These are phyloP conservation scores for Galeruca laticollis DNA, from an alignment of 2,888 invertebrate genomes.

Conservation along the genomic window DNA sequence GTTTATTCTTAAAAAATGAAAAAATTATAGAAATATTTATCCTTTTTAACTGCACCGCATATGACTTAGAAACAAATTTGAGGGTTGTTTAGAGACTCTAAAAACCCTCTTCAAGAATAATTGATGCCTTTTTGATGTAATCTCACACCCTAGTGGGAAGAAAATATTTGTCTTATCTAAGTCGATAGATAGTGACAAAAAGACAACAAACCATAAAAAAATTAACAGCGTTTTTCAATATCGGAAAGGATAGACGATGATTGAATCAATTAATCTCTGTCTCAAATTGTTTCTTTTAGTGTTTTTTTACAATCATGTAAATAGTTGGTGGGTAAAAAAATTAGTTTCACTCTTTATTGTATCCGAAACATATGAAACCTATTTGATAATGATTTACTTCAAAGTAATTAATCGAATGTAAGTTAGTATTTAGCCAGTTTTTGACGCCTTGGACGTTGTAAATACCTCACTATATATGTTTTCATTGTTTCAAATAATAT, in stretches of 20 bases:
- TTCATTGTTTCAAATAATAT: no score
- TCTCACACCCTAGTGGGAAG: constrained; percentile 31
- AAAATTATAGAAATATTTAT: neutral
- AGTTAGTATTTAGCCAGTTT: no score
- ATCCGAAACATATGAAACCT: no score
- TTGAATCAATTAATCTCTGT: neutral
- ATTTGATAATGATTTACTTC: no score
- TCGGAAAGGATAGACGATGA: neutral
- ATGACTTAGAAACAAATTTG: constrained; percentile 23
- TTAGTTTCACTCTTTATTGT: no score
- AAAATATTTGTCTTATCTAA: constrained; percentile 8
- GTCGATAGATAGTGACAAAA: constrained; percentile 3
- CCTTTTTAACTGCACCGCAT: neutral
- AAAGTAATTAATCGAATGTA: no score
- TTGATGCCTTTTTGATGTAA: constrained; percentile 37
- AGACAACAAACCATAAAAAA: neutral
- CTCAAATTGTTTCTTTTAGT: no score
- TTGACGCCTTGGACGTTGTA: no score
- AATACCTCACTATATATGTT: no score
- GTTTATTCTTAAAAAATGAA: no score
- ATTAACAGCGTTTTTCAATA: constrained; percentile 1
- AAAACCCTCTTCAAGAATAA: constrained; percentile 19
- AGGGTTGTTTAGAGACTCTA: constrained; percentile 27
- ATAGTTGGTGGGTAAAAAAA: no score
- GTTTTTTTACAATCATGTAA: no score